phyloP scores from a whole-genome alignment of 1,140 invertebrate species.

The Laupala kohalensis region DNA sequence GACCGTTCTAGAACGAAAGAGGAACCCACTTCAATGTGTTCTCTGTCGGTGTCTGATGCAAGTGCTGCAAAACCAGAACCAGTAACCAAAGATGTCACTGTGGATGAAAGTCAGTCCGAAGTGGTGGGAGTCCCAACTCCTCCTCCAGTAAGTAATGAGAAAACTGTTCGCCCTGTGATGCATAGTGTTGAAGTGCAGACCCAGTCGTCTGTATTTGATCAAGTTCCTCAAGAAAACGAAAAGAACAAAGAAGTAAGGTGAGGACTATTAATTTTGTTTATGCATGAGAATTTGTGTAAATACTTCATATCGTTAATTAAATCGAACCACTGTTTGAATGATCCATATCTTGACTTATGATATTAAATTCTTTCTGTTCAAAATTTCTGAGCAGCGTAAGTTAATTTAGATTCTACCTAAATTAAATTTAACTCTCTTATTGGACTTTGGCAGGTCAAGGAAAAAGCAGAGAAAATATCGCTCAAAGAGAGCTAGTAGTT shows the following conservation, averaged over 20 bases:
- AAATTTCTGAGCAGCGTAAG: no score
- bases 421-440: no score
- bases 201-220: slow-evolving; percentile 23
- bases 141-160: background rate
- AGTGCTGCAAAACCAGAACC: background rate
- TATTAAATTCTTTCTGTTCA: no score
- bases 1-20: slow-evolving; percentile 11
- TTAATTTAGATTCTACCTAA: no score
- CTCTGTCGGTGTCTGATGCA: background rate
- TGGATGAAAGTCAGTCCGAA: background rate
- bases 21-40: background rate
- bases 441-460: slow-evolving; percentile 1
- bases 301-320: no score
- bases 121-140: background rate
- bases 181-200: slow-evolving; percentile 21
- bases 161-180: slow-evolving; percentile 15
- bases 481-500: slow-evolving; percentile 12
- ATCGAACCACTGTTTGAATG: no score
- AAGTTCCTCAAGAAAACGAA: slow-evolving; percentile 15
- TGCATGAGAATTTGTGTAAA: no score
- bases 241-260: slow-evolving; percentile 23
- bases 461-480: slow-evolving; percentile 11
- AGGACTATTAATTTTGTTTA: no score
- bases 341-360: no score
- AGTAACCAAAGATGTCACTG: background rate